Percentiles rank a stretch among this genome's conserved stretches.
These are phyloP conservation scores for Sparidentex hasta DNA, from an alignment of 2,797 vertebrate species.

Conservation along the genomic window DNA sequence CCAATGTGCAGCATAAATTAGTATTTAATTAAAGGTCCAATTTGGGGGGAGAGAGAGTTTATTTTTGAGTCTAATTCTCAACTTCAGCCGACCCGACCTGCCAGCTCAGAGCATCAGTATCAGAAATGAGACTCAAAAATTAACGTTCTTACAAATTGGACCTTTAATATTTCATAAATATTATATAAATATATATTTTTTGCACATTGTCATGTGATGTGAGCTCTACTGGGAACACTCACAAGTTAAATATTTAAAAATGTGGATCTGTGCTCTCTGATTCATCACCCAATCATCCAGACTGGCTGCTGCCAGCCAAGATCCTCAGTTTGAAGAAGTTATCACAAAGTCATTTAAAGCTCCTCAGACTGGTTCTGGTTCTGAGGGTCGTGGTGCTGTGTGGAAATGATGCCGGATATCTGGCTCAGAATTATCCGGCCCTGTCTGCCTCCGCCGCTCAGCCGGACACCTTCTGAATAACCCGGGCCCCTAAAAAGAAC, in stretches of 20 bases:
- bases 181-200: background rate
- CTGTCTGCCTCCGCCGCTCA: background rate
- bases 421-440: slow-evolving; percentile 1
- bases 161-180: background rate
- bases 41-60: too few species aligned
- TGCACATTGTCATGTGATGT: background rate
- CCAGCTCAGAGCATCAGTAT: too few species aligned
- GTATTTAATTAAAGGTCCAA: background rate
- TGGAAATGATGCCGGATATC: background rate
- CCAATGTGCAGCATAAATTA: background rate
- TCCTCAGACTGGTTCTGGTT: background rate
- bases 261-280: background rate
- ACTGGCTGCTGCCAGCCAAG: background rate
- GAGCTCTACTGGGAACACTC: background rate
- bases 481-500: slow-evolving; percentile 19
- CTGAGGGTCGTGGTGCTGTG: slow-evolving; percentile 9
- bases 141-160: too few species aligned
- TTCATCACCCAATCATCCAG: background rate
- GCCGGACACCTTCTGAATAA: slow-evolving; percentile 43
- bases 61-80: too few species aligned
- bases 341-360: slow-evolving; percentile 28
- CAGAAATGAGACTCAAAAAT: too few species aligned
- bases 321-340: slow-evolving; percentile 17
- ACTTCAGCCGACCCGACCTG: too few species aligned
- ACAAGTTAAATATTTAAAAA: background rate